Conservation (phyloP, 2,113 vertebrate species). For the Okapia johnstoni region DNA sequence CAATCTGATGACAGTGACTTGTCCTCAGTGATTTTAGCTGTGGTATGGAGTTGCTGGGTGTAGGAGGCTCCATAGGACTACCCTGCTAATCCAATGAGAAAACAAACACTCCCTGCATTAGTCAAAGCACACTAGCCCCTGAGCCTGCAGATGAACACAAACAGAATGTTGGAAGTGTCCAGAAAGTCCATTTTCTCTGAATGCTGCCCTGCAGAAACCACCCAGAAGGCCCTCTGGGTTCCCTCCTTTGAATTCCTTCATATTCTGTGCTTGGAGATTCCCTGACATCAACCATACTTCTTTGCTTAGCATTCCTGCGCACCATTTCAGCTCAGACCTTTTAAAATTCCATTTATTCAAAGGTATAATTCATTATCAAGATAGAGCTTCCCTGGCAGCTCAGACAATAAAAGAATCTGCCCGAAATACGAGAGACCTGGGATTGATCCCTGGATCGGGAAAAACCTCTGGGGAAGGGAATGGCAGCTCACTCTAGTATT, state of each 20-base stretch:
- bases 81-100: background rate
- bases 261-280: background rate
- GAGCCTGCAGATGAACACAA: background rate
- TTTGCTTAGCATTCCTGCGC: background rate
- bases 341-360: background rate
- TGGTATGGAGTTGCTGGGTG: no score
- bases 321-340: background rate
- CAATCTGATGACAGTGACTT: background rate
- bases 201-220: background rate
- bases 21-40: background rate
- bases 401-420: background rate
- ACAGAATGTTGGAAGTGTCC: accelerated
- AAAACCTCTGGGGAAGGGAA: background rate
- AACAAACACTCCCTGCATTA: background rate
- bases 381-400: background rate
- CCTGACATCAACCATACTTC: background rate
- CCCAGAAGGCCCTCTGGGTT: accelerated
- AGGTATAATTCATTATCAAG: background rate
- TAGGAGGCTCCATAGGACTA: background rate
- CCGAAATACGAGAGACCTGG: background rate
- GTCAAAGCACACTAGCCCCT: background rate
- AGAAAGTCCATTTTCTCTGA: background rate
- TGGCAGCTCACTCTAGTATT: background rate
- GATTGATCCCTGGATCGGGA: background rate
- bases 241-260: background rate